Evolutionary conservation across 2,113 vertebrate species (phyloP), one percentile per base, ranked within the genome.

Genomic region (Oncorhynchus nerka): DNA sequence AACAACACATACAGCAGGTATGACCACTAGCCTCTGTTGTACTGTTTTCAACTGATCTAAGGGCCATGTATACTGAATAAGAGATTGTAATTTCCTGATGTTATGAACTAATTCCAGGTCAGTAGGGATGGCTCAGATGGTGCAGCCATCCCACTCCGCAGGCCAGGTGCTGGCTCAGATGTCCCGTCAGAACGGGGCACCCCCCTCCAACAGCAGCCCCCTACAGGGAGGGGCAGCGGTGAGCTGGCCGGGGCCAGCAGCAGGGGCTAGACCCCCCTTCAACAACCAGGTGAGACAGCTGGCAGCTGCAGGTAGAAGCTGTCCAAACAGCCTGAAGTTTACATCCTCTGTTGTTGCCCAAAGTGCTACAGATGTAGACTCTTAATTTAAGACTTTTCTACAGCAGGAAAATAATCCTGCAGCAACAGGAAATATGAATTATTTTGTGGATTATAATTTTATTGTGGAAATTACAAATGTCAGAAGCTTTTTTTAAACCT

Each of bases 161-260:
- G 94, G 96, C 3, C 97, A 96, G 75, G 94, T 98, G 84, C 61
- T 99, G 4, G 86, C 95, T 0, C 98, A 98, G 86, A 97, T 99
- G 62, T 96, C 98, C 0, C 95, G 95, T 28, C 97, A 98, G 86
- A 93, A 87, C 4, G 87, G 94, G 77, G 92, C 22, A 73, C 92
- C 94, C 0, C 86, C 84, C 74, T 90, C 86, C 69, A 91, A 92
- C 2, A 89, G 79, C 77, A 84, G 79, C 76, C 84, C 92, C 48
- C 83, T 92, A 11, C 92, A 90, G 65, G 87, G 68, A 64, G 89
- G 89, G 39, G 85, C 86, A 26, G 16, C 86, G 8, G 89, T 73
- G 4, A 85, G 84, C 1, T 91, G 91, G 91, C 72, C 91, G 20
- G 91, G 73, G 20, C 75, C 83, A 8, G 96, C 94, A 94, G 83